Conservation (phyloP, 2,113 vertebrate species). For the Strigops habroptila region DNA sequence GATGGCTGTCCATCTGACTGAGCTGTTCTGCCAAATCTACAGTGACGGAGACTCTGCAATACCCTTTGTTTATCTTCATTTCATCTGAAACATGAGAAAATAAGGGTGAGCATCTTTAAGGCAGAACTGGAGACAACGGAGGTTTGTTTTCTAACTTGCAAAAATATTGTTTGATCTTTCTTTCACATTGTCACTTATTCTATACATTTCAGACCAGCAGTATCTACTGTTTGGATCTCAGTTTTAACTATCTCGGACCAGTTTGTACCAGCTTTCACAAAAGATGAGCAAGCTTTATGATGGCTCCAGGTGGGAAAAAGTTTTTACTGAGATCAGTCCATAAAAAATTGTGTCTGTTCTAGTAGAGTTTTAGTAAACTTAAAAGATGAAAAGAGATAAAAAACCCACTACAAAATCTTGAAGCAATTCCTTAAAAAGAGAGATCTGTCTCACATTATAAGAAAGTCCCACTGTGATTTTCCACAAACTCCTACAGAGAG, state of each 20-base stretch:
- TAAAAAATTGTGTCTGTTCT: neutral
- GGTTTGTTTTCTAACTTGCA: neutral
- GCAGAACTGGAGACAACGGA: neutral
- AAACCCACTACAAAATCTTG: neutral
- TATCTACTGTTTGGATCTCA: neutral
- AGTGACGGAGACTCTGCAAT: neutral
- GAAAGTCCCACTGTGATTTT: slow-evolving; percentile 1
- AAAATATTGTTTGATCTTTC: neutral
- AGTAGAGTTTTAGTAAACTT: neutral
- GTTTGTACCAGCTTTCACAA: neutral
- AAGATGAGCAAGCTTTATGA: neutral
- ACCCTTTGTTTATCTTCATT: neutral
- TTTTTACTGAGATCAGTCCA: neutral
- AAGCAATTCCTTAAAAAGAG: slow-evolving; percentile 27
- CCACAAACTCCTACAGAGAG: neutral
- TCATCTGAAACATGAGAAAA: neutral
- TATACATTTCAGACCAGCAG: neutral
- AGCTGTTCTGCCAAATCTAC: neutral
- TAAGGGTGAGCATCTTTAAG: neutral
- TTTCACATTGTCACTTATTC: neutral
- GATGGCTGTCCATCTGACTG: neutral
- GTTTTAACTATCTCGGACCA: neutral
- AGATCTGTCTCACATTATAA: slow-evolving; percentile 17
- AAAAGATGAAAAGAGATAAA: neutral
- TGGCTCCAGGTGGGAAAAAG: neutral